Conservation (phyloP, 2,113 vertebrate genomes). For the Crotophaga sulcirostris region DNA sequence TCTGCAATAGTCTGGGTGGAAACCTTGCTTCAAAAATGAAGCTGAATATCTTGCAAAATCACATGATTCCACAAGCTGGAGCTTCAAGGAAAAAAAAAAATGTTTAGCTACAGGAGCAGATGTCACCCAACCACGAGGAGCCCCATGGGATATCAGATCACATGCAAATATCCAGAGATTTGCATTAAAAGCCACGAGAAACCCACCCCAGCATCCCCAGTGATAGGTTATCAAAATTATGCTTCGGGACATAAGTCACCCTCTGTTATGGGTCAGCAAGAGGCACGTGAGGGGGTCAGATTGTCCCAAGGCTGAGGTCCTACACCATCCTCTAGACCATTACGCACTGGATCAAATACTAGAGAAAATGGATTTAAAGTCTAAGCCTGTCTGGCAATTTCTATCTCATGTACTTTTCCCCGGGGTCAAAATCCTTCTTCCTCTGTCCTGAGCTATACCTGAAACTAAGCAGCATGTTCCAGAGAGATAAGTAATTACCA, state of each 20-base stretch:
- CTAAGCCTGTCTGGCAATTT: not conserved
- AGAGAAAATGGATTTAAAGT: not conserved
- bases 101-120: slow-evolving; percentile 22
- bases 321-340: not conserved
- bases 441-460: slow-evolving; percentile 45
- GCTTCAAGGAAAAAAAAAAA: not conserved
- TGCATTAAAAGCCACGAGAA: not conserved
- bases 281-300: fast-evolving
- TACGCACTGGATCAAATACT: fast-evolving
- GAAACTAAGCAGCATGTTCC: slow-evolving; percentile 47
- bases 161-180: not conserved
- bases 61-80: slow-evolving; percentile 53
- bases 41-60: slow-evolving; percentile 47
- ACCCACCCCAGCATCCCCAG: not conserved
- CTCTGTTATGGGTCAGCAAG: not conserved
- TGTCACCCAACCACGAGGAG: slow-evolving; percentile 48
- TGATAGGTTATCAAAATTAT: fast-evolving
- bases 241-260: too few relatives aligned
- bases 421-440: not conserved
- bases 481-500: slow-evolving; percentile 50
- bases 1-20: slow-evolving; percentile 39
- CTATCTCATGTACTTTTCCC: not conserved
- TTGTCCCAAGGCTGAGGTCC: not conserved
- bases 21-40: slow-evolving; percentile 40
- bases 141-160: slow-evolving; percentile 34